Evolutionary conservation across 2,113 vertebrate species (phyloP).

Genomic region (Periophthalmodon schlosseri): DNA sequence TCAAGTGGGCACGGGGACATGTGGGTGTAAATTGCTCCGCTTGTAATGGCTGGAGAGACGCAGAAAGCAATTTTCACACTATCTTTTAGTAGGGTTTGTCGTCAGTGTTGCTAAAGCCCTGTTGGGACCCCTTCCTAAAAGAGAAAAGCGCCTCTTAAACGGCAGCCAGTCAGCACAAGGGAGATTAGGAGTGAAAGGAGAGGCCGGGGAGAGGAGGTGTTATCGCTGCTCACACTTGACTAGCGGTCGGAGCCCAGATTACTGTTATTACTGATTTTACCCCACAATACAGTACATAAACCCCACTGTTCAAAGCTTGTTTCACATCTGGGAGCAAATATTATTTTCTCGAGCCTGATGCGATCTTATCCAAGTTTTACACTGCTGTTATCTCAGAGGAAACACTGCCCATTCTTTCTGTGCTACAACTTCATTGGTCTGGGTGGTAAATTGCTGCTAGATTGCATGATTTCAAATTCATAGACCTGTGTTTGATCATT

Average conservation of each 20-base stretch:
- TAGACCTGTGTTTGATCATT: not conserved
- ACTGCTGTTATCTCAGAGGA: not conserved
- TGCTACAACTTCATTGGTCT: not conserved
- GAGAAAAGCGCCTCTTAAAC: slow-evolving; percentile 52
- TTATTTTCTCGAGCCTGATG: slow-evolving; percentile 23
- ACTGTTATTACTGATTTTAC: slow-evolving; percentile 60
- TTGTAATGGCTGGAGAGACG: slow-evolving; percentile 61
- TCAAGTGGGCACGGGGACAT: slow-evolving; percentile 64
- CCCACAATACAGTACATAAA: slow-evolving; percentile 33
- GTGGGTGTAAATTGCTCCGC: slow-evolving; percentile 72
- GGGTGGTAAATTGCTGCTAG: not conserved
- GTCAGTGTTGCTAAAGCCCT: slow-evolving; percentile 45
- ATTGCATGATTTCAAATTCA: not conserved
- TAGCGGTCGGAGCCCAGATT: slow-evolving; percentile 58
- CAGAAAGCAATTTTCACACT: slow-evolving; percentile 76
- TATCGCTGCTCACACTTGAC: slow-evolving; percentile 61
- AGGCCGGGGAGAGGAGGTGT: slow-evolving; percentile 44
- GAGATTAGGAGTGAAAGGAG: slow-evolving; percentile 61
- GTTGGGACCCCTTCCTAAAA: slow-evolving; percentile 46
- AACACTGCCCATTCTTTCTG: not conserved
- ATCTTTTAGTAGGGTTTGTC: slow-evolving; percentile 58
- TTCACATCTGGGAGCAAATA: slow-evolving; percentile 36
- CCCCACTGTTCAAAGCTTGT: slow-evolving; percentile 27
- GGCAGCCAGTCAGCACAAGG: slow-evolving; percentile 59
- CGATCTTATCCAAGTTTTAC: slow-evolving; percentile 15